A percentile compares a stretch with the other conserved stretches of the same genome.
phyloP scores from a whole-genome alignment of 1,140 invertebrate species.

The Goniozus legneri region DNA sequence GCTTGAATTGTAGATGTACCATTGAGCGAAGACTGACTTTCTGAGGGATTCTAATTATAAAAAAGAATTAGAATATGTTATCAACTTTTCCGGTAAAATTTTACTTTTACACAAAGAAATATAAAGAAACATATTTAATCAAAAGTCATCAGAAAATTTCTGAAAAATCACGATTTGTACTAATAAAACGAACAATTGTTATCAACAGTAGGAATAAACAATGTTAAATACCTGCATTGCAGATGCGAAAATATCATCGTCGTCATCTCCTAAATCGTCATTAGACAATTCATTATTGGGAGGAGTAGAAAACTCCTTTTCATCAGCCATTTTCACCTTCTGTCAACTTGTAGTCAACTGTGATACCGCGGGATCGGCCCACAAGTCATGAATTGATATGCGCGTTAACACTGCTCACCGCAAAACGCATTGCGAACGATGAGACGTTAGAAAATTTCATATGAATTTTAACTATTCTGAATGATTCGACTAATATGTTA shows the following conservation, averaged over 20 bases:
- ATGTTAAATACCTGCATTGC: conserved; percentile 64
- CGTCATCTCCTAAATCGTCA: conserved; percentile 67
- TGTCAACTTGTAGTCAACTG: conserved; percentile 34
- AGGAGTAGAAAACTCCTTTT: conserved; percentile 64
- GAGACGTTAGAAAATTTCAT: neutral
- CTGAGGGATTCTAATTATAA: conserved; percentile 40
- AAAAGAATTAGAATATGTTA: conserved; percentile 8
- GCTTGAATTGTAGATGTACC: conserved; percentile 37
- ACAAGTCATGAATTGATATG: neutral
- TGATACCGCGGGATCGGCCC: conserved; percentile 28
- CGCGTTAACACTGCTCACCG: neutral
- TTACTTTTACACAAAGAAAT: too few species aligned
- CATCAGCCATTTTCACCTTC: conserved; percentile 62
- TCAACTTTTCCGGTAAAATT: too few species aligned
- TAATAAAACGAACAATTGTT: neutral
- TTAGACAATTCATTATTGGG: conserved; percentile 64
- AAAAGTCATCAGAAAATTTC: too few species aligned
- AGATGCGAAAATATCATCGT: conserved; percentile 76
- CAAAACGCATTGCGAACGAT: neutral
- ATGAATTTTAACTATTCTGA: neutral
- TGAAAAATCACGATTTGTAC: too few species aligned
- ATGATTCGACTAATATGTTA: neutral
- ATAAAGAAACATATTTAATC: too few species aligned
- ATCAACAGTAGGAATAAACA: neutral
- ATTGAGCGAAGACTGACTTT: conserved; percentile 39